Evolutionary conservation across 2,113 vertebrate species (phyloP).

Genomic region (Mungos mungo): DNA sequence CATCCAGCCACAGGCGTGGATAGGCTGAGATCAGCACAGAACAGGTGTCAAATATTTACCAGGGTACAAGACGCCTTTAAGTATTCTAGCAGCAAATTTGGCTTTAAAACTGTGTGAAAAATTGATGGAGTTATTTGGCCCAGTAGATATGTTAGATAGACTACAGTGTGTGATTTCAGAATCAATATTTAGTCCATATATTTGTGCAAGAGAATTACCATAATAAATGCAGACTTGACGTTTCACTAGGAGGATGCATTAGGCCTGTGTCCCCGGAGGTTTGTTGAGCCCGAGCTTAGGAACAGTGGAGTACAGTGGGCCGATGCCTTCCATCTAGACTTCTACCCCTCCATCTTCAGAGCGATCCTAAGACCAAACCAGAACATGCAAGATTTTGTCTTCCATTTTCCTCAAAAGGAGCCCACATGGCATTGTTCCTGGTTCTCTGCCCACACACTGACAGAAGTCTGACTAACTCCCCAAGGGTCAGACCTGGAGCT

Average conservation of each 20-base stretch:
- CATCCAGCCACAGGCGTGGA: neutral
- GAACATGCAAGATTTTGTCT: neutral
- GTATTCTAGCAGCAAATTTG: slow-evolving; percentile 51
- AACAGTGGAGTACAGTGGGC: neutral
- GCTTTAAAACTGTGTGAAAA: slow-evolving; percentile 72
- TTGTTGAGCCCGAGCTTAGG: slow-evolving; percentile 33
- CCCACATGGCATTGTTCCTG: neutral
- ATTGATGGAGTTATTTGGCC: slow-evolving; percentile 70
- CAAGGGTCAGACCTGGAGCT: neutral
- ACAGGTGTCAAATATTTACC: slow-evolving; percentile 57
- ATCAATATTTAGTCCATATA: slow-evolving; percentile 69
- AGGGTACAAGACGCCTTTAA: slow-evolving; percentile 59
- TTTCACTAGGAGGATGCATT: slow-evolving; percentile 67
- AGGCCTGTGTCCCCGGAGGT: slow-evolving; percentile 50
- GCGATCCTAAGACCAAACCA: neutral
- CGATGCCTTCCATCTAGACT: neutral
- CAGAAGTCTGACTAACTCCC: neutral
- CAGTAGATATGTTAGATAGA: slow-evolving; percentile 39
- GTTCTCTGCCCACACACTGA: neutral
- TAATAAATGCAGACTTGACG: slow-evolving; percentile 69
- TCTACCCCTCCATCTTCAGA: neutral
- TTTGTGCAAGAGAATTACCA: slow-evolving; percentile 58
- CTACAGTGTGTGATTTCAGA: slow-evolving; percentile 62
- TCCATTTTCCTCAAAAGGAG: slow-evolving; percentile 9
- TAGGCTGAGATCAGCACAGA: neutral